Base-by-base conservation (phyloP, 2,797 vertebrate genomes). In the Orientallactaga sibirica region DNA sequence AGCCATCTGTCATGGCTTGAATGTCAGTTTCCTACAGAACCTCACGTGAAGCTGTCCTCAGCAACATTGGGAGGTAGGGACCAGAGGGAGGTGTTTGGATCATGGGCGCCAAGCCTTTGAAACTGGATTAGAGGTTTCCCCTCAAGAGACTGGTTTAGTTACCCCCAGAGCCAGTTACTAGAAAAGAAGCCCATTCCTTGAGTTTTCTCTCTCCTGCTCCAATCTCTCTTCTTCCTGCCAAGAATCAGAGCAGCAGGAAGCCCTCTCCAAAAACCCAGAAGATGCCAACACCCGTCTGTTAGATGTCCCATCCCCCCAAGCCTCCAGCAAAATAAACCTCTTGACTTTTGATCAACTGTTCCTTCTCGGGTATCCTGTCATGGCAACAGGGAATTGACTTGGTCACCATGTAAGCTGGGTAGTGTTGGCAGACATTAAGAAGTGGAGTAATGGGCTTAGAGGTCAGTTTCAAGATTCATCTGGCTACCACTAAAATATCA, bases 401-500 rank as follows among this genome's bases (percentile, higher is more conserved):
- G 78, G 67, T 37, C 9, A n/a, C 11, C 74, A 10, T 64, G 19
- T 10, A 2, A 77, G 24, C 4, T 66, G 15, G 58, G 68, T 67
- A 71, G 75, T 68, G 55, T 11, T 1, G 20, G 68, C 27, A 83
- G 52, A 20, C 0, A 67, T 43, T 62, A 43, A 64, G 66, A 61
- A 67, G 29, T n/a, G 27, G 71, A 43, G 16, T 62, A 64, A 24
- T 58, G 0, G 33, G 29, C 37, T 88, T 58, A 85, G 24, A 68
- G 58, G 24, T 2, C 15, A 86, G 29, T 80, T 64, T 80, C 73
- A 77, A 33, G 71, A 91, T 68, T 82, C 55, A 82, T 58, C 58
- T 5, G 33, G 73, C 9, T 80, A 86, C 76, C 48, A 66, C 62
- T 73, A 86, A 33, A 41, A 62, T n/a, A 67, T 7, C 27, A 66